Conservation (phyloP, 2,797 vertebrate genomes). For the Aldrovandia affinis region DNA sequence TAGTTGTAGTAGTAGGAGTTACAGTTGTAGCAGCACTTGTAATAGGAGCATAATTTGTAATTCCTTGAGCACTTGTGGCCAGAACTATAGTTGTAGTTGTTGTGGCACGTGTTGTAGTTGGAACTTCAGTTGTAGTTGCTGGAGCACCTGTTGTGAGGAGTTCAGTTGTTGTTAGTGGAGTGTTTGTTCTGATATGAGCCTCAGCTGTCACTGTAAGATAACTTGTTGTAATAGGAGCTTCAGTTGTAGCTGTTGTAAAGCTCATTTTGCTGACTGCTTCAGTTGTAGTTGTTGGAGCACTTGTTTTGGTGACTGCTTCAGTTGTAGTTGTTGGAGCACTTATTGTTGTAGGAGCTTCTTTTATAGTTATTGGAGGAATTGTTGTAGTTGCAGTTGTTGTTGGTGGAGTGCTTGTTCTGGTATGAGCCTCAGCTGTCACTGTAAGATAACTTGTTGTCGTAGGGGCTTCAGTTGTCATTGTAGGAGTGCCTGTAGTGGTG, state of each 20-base stretch:
- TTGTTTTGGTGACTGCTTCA: background rate
- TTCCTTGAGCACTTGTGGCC: background rate
- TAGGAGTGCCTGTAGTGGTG: no score
- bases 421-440: no score
- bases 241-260: no score
- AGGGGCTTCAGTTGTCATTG: no score
- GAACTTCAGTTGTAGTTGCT: background rate
- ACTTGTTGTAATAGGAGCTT: no score
- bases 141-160: background rate
- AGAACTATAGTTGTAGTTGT: background rate
- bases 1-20: background rate
- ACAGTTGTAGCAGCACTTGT: background rate
- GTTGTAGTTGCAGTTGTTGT: background rate
- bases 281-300: background rate
- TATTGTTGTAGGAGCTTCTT: no score
- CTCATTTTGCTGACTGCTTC: background rate
- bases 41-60: background rate
- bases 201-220: no score
- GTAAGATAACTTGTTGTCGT: no score
- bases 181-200: background rate
- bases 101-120: background rate
- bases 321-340: no score
- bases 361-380: no score
- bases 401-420: background rate
- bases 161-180: background rate